Conservation (phyloP, 2,797 vertebrate species). For the Pelobates cultripes region DNA sequence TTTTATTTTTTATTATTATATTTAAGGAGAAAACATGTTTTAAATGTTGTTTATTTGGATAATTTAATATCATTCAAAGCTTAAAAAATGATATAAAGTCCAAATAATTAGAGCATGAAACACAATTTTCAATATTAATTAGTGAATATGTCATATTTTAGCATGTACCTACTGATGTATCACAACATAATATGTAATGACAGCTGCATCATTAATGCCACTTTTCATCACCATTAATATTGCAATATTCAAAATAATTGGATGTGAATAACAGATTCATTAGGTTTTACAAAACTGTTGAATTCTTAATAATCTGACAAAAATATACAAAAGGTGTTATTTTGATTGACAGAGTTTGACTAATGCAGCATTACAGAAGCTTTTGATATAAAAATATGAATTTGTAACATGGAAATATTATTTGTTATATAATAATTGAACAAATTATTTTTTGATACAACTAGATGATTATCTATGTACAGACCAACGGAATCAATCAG, state of each 20-base stretch:
- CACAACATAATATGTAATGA: conserved; percentile 13
- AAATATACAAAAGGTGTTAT: neutral
- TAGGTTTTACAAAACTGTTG: neutral
- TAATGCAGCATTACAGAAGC: neutral
- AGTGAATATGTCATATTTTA: conserved; percentile 6
- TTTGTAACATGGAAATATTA: too few species aligned
- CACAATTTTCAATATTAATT: conserved; percentile 12
- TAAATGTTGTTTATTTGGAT: neutral
- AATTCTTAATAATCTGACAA: too few species aligned
- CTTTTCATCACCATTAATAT: conserved; percentile 10
- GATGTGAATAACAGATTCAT: neutral
- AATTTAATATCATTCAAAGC: neutral
- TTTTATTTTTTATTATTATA: too few species aligned
- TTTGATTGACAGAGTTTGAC: neutral
- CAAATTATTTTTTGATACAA: too few species aligned
- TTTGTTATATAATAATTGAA: too few species aligned
- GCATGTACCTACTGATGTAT: neutral
- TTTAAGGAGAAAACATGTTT: neutral
- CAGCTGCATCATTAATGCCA: conserved; percentile 16
- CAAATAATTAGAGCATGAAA: conserved; percentile 5
- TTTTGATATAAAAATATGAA: too few species aligned
- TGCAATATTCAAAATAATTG: conserved; percentile 1
- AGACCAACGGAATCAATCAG: too few species aligned
- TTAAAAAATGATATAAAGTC: neutral
- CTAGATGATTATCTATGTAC: too few species aligned